Percentiles rank a stretch among this genome's conserved stretches.
These are phyloP conservation scores for Netelia melanura DNA, from an alignment of 2,888 invertebrate genomes.

Conservation along the genomic window DNA sequence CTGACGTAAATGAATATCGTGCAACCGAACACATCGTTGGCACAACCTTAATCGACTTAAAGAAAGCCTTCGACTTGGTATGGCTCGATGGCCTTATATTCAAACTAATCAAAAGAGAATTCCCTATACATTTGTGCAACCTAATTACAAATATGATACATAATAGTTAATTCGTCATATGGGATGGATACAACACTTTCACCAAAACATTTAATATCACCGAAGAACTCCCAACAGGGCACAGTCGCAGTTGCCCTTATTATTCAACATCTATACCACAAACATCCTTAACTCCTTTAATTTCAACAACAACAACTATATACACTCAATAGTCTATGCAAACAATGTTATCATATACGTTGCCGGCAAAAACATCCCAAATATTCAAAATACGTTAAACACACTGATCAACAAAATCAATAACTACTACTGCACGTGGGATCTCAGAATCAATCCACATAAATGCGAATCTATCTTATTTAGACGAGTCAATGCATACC, in stretches of 20 bases:
- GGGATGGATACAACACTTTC: conserved; percentile 13
- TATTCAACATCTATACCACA: conserved; percentile 58
- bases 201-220: not conserved
- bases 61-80: too few relatives aligned
- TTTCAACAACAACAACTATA: conserved; percentile 19
- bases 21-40: too few relatives aligned
- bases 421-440: conserved; percentile 56
- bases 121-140: too few relatives aligned
- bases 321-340: conserved; percentile 44
- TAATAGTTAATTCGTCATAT: not conserved
- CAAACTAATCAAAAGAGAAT: too few relatives aligned
- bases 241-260: conserved; percentile 21
- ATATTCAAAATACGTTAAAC: conserved; percentile 16
- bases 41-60: too few relatives aligned
- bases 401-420: conserved; percentile 48
- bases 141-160: too few relatives aligned
- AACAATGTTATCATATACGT: conserved; percentile 57
- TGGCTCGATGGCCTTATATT: too few relatives aligned
- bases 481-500: conserved; percentile 16
- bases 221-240: conserved; percentile 44
- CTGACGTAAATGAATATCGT: too few relatives aligned
- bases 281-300: conserved; percentile 48
- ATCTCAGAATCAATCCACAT: conserved; percentile 49
- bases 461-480: conserved; percentile 66
- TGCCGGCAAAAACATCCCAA: not conserved